Evolutionary conservation across 2,888 invertebrate genomes (phyloP), one percentile per base, ranked within the genome.

Genomic region (Spisula subtruncata): DNA sequence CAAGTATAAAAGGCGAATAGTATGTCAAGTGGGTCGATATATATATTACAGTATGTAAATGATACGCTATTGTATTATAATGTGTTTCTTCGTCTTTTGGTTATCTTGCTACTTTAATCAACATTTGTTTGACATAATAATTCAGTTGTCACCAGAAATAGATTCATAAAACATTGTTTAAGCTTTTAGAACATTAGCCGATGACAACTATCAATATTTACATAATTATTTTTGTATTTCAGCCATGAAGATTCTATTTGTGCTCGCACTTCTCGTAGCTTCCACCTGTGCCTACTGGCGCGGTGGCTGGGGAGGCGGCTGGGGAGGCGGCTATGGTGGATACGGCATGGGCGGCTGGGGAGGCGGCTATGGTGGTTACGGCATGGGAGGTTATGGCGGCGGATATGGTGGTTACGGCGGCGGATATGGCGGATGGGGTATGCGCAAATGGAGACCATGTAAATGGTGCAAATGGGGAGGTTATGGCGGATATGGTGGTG

Each of bases 321-420:
- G 81, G 29, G 81, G 81, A 10, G 1, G 14, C 14, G 80, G 80
- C 2, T n/a, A 25, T 46, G 20, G 20, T 14, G 82, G n/a, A n/a
- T n/a, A n/a, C n/a, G n/a, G n/a, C n/a, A n/a, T n/a, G n/a, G n/a
- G 82, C 25, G n/a, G 8, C 25, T n/a, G 80, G 20, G 80, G 80
- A 8, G 1, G 14, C 35, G 80, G 80, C 1, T n/a, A 29, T 10
- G 46, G 29, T 18, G 25, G 32, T 29, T 4, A 18, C 80, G 80
- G 80, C 20, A 2, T 32, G 20, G 29, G 20, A 5, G 80, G 80
- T 20, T 80, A 80, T 32, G 80, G 80, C 29, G 81, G 81, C 54
- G 54, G 83, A 8, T 56, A 83, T 20, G 56, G 56, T 4, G 25
- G 85, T 10, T 85, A 85, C 80, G 80, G 85, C 6, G 85, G 83